phyloP scores from a whole-genome alignment of 1,140 invertebrate genomes.

The Campodea augens region DNA sequence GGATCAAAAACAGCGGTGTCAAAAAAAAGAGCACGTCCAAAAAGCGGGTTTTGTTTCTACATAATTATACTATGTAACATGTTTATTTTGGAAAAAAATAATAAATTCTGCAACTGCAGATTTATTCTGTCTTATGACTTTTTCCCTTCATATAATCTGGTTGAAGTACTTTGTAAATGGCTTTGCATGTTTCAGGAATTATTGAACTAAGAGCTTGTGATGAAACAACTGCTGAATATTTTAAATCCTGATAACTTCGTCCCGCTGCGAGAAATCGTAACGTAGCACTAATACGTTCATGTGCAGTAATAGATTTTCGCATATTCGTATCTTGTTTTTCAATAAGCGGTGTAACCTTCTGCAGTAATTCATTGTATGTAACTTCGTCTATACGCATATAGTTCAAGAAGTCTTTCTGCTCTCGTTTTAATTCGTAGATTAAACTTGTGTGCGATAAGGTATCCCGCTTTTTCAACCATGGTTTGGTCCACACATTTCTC shows the following conservation, averaged over 20 bases:
- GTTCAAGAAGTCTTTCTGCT: no score
- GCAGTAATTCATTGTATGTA: background rate
- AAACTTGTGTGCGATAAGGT: no score
- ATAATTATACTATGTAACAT: no score
- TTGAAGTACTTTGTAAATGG: background rate
- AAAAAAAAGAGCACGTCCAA: no score
- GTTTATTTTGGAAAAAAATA: no score
- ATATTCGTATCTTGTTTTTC: background rate
- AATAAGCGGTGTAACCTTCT: background rate
- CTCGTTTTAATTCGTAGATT: no score
- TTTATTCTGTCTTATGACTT: no score
- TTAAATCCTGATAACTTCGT: background rate
- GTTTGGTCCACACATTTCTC: no score
- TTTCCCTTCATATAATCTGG: background rate
- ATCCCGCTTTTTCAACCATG: no score
- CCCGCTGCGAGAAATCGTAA: background rate
- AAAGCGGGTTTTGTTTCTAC: no score
- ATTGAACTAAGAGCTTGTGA: background rate
- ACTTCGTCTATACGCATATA: background rate
- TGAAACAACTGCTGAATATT: background rate
- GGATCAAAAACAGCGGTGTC: no score
- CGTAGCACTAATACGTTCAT: background rate
- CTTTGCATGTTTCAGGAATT: background rate
- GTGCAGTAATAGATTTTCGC: background rate
- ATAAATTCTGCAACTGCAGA: no score